These are phyloP conservation scores for Mus minutoides DNA, from an alignment of 2,797 vertebrate species.

Conservation along the genomic window DNA sequence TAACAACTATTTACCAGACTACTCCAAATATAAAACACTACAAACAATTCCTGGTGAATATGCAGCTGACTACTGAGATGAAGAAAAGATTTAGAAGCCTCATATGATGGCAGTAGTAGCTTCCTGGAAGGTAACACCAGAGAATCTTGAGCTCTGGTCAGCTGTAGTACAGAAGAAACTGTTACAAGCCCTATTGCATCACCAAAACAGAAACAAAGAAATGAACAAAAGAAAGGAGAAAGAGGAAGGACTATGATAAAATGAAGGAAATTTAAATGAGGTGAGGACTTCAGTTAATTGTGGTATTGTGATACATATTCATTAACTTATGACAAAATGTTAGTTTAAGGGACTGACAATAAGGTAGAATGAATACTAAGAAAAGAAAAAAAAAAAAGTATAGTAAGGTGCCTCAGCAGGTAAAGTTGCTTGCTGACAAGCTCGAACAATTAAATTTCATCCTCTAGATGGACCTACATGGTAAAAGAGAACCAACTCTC, in stretches of 20 bases:
- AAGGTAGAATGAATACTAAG: background rate
- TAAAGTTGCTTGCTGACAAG: background rate
- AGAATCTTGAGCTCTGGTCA: background rate
- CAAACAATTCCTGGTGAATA: background rate
- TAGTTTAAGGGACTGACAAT: background rate
- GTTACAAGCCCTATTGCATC: background rate
- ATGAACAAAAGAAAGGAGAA: background rate
- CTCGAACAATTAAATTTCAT: background rate
- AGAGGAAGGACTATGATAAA: background rate
- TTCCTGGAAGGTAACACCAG: background rate
- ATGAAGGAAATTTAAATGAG: slow-evolving; percentile 6
- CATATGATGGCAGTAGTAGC: too few relatives aligned
- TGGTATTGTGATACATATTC: background rate
- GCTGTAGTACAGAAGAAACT: background rate
- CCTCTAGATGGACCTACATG: background rate
- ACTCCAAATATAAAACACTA: background rate
- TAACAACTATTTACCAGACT: background rate
- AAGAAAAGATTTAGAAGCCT: background rate
- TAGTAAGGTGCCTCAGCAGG: background rate
- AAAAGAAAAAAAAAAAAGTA: background rate
- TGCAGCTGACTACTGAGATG: background rate
- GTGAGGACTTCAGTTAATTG: background rate
- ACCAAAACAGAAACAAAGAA: background rate
- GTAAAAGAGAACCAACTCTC: too few relatives aligned
- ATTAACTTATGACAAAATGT: background rate